phyloP scores from a whole-genome alignment of 2,888 invertebrate genomes.

The Panzeria rudis region DNA sequence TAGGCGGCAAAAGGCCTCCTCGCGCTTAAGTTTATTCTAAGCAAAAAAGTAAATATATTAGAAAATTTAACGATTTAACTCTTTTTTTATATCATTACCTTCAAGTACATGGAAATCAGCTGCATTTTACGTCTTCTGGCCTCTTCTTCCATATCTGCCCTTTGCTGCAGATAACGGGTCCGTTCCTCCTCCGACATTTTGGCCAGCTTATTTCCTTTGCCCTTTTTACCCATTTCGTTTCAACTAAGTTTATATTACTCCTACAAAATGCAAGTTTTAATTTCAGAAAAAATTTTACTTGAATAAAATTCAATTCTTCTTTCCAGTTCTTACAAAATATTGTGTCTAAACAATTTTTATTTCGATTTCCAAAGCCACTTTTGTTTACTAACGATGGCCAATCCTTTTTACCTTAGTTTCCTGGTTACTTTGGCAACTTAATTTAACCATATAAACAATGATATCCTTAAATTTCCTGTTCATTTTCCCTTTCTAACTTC shows the following conservation, averaged over 20 bases:
- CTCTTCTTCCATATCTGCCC: slow-evolving; percentile 93
- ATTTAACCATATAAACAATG: slow-evolving; percentile 61
- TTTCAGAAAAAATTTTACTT: not conserved
- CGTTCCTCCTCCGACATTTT: slow-evolving; percentile 94
- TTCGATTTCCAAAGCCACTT: not conserved
- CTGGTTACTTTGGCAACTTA: slow-evolving; percentile 66
- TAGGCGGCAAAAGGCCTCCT: slow-evolving; percentile 90
- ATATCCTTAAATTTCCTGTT: slow-evolving; percentile 37
- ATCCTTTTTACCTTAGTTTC: slow-evolving; percentile 26
- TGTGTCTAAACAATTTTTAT: slow-evolving; percentile 8
- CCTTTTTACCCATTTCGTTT: slow-evolving; percentile 73
- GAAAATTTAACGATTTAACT: not conserved
- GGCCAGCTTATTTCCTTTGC: slow-evolving; percentile 87
- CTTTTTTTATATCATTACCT: slow-evolving; percentile 85
- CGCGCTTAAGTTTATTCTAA: slow-evolving; percentile 92
- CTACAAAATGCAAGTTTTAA: not conserved
- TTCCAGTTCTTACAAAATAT: not conserved
- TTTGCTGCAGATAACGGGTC: slow-evolving; percentile 91
- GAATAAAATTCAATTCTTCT: not conserved
- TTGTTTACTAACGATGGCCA: slow-evolving; percentile 9
- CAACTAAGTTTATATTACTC: not conserved
- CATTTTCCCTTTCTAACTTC: not conserved
- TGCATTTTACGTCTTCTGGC: slow-evolving; percentile 91
- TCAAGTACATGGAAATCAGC: slow-evolving; percentile 91
- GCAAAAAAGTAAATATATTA: slow-evolving; percentile 72